These are phyloP conservation scores for Tipula confusa DNA, from an alignment of 2,888 invertebrate species.

Conservation along the genomic window DNA sequence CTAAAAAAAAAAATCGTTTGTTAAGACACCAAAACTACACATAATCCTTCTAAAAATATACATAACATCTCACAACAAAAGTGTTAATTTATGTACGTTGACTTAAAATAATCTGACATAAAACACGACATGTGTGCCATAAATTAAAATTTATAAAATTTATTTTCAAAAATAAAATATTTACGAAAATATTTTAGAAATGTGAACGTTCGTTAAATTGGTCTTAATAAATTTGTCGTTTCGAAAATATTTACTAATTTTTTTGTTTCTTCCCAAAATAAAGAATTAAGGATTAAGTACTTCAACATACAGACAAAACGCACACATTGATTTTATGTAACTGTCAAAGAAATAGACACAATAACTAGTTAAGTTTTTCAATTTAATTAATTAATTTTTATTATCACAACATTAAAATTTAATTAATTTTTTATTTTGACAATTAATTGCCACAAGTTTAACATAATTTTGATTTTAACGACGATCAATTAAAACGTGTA, in stretches of 20 bases:
- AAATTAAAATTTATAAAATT: conserved; percentile 25
- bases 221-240: conserved; percentile 25
- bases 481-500: background rate
- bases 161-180: background rate
- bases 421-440: background rate
- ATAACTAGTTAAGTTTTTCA: background rate
- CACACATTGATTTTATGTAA: background rate
- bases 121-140: conserved; percentile 20
- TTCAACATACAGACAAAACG: background rate
- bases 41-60: conserved; percentile 4
- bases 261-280: background rate
- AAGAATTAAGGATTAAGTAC: background rate
- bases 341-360: background rate
- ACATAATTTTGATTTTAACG: background rate
- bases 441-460: background rate
- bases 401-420: background rate
- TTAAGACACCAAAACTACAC: background rate
- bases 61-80: background rate
- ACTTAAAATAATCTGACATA: conserved; percentile 25
- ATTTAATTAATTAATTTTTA: background rate
- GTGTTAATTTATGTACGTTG: conserved; percentile 14
- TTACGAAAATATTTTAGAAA: background rate
- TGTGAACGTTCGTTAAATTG: background rate
- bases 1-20: background rate
- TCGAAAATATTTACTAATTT: conserved; percentile 8